phyloP scores from a whole-genome alignment of 2,888 invertebrate genomes.

The Cyrtodaria siliqua region DNA sequence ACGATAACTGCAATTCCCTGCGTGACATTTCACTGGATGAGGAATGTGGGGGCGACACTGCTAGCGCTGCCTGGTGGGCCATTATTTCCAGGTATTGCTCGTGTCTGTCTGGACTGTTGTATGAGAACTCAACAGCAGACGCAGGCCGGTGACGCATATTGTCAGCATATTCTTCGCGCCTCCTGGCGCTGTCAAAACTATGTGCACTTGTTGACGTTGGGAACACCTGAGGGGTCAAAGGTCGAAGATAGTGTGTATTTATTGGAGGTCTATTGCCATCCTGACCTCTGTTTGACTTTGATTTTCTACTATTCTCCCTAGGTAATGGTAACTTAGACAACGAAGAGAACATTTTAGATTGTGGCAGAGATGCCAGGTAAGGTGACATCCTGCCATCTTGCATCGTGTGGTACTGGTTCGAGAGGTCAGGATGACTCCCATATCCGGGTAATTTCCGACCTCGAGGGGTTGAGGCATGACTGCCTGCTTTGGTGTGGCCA shows the following conservation, averaged over 20 bases:
- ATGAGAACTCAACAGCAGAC: slow-evolving; percentile 76
- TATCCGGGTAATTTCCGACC: slow-evolving; percentile 56
- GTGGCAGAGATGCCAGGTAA: slow-evolving; percentile 59
- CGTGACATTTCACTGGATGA: slow-evolving; percentile 61
- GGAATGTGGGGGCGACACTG: slow-evolving; percentile 59
- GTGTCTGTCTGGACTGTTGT: slow-evolving; percentile 33
- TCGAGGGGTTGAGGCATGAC: slow-evolving; percentile 37
- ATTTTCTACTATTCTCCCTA: slow-evolving; percentile 42
- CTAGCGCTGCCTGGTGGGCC: slow-evolving; percentile 48
- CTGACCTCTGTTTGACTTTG: slow-evolving; percentile 45
- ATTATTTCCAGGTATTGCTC: slow-evolving; percentile 66
- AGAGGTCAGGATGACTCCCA: slow-evolving; percentile 78
- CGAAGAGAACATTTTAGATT: slow-evolving; percentile 68
- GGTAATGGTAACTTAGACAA: slow-evolving; percentile 67
- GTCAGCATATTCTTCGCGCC: slow-evolving; percentile 44
- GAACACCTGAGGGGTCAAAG: slow-evolving; percentile 69
- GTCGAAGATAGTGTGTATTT: slow-evolving; percentile 66
- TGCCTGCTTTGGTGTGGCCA: slow-evolving; percentile 33
- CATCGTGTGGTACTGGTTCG: slow-evolving; percentile 48
- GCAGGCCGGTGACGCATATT: slow-evolving; percentile 64
- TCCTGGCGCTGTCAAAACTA: slow-evolving; percentile 48
- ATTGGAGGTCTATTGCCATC: slow-evolving; percentile 61
- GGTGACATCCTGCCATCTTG: slow-evolving; percentile 57
- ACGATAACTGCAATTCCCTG: slow-evolving; percentile 65
- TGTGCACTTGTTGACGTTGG: slow-evolving; percentile 58